Base-by-base conservation (phyloP, 2,888 invertebrate genomes). In the Pandemis cinnamomeana region DNA sequence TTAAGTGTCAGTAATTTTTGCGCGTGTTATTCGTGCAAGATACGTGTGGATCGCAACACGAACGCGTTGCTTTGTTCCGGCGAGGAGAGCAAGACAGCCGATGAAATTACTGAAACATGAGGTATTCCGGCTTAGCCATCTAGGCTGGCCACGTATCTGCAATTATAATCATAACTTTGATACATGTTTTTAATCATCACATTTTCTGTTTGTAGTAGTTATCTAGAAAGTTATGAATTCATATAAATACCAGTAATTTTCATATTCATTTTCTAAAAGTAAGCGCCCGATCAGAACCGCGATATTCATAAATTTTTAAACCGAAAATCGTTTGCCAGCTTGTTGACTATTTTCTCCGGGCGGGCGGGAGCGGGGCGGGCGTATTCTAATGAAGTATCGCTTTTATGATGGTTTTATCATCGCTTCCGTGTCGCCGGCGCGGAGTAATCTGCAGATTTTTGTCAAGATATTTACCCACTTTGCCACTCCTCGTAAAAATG, bases 311-410 rank as follows among this genome's bases (percentile, higher is more conserved):
- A 71, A 53, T 74, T 72, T 61, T 67, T 15, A 60, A 66, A 44
- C 51, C 20, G 42, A 58, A 58, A 67, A 61, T 53, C 53, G 53
- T 48, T 55, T 20, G 55, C 15, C 42, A 66, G 70, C 66, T 62
- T 71, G 71, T 74, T 71, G 66, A 71, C 71, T 36, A 67, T 61
- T 71, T 70, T 66, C 70, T 70, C 27, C 36, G 2, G 51, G 69
- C 64, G 27, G 64, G 46, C 36, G 60, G 42, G 8, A 4, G 44
- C 7, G 58, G 64, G 60, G 27, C 66, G 48, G 41, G 60, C 67
- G 60, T 74, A 74, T 71, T 74, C 74, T 74, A 74, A 74, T 71
- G 74, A 74, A 71, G 74, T 61, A 70, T 70, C 66, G 48, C 67
- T 74, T 73, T 74, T 74, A 74, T 67, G 62, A 55, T 67, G 44